Percentiles rank a stretch among this genome's conserved stretches.
These are phyloP conservation scores for Lota lota DNA, from an alignment of 2,113 vertebrate species.

Conservation along the genomic window DNA sequence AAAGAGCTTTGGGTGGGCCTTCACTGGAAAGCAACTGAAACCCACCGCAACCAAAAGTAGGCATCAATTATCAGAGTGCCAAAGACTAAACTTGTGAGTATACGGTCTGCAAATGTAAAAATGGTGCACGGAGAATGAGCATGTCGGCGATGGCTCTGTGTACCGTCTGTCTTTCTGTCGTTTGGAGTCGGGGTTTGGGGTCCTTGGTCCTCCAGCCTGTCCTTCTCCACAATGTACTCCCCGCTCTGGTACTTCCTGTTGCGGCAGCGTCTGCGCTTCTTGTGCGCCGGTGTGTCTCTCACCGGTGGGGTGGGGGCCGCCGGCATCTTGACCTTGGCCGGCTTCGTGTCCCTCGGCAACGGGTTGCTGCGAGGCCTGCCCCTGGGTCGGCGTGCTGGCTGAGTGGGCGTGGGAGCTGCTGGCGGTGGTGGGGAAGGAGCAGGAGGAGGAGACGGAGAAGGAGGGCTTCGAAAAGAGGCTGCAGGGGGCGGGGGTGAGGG, in stretches of 20 bases:
- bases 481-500: conserved; percentile 19
- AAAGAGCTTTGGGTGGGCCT: too few species aligned
- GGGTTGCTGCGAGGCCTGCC: conserved; percentile 73
- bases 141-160: too few species aligned
- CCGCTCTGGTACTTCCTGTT: conserved; percentile 92
- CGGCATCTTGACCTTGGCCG: conserved; percentile 45
- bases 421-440: conserved; percentile 41
- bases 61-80: too few species aligned
- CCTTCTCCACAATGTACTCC: conserved; percentile 88
- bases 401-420: conserved; percentile 35
- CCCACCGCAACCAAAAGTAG: too few species aligned
- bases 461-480: neutral
- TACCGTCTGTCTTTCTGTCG: conserved; percentile 74
- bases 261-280: conserved; percentile 88
- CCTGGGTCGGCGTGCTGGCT: conserved; percentile 64
- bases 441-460: conserved; percentile 44
- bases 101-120: too few species aligned
- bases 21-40: too few species aligned
- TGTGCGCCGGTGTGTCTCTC: conserved; percentile 69
- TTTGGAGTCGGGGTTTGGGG: conserved; percentile 66
- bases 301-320: neutral
- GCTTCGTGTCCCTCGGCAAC: conserved; percentile 42
- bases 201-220: conserved; percentile 69
- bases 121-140: too few species aligned
- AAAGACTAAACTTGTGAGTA: too few species aligned